Percentiles rank a stretch among this genome's conserved stretches.
These are phyloP conservation scores for Cartodere bifasciata DNA, from an alignment of 2,888 invertebrate species.

Conservation along the genomic window DNA sequence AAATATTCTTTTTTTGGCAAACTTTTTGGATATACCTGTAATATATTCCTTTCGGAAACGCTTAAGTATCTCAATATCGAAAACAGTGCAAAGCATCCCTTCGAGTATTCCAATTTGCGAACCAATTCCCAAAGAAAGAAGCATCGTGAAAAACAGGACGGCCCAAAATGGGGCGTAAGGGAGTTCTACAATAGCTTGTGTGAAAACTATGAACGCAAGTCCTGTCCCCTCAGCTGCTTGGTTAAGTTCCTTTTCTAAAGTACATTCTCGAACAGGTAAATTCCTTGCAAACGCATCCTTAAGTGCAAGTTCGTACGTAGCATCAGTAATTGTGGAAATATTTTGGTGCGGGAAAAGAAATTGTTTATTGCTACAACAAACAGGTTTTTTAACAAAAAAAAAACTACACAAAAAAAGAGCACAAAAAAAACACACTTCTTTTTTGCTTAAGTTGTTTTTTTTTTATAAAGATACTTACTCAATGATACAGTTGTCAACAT, in stretches of 20 bases:
- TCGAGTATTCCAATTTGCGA: conserved; percentile 95
- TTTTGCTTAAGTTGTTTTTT: no score
- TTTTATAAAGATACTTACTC: conserved; percentile 46
- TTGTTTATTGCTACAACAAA: no score
- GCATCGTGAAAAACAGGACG: conserved; percentile 91
- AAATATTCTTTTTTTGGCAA: conserved; percentile 1
- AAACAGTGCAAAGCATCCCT: conserved; percentile 90
- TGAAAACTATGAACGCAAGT: conserved; percentile 93
- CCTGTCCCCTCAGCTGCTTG: conserved; percentile 96
- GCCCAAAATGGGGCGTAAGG: conserved; percentile 95
- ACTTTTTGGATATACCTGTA: conserved; percentile 65
- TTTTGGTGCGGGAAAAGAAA: no score
- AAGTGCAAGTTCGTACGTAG: no score
- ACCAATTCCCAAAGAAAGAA: conserved; percentile 82
- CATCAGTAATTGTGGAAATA: no score
- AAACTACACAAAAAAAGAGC: no score
- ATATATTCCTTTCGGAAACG: conserved; percentile 78
- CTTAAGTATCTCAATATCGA: conserved; percentile 85
- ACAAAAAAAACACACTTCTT: no score
- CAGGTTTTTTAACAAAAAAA: no score
- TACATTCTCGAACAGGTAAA: no score
- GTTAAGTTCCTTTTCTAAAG: no score
- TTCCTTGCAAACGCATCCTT: no score
- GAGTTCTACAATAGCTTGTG: conserved; percentile 87
- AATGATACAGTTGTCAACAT: conserved; percentile 71